Base-by-base conservation (phyloP, 1,140 invertebrate genomes). In the Rhopalosiphum maidis region DNA sequence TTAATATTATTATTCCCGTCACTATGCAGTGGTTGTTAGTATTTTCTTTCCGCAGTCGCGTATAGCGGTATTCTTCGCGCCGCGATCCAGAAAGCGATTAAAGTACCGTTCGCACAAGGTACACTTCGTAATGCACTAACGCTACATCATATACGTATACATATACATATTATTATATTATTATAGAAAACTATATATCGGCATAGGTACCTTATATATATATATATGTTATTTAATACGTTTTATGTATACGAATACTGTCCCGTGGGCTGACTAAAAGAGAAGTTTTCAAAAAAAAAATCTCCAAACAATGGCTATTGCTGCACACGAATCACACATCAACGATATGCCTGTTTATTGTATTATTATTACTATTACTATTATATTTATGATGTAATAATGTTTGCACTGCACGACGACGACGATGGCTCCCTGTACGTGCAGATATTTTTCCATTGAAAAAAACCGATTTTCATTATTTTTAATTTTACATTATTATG, bases 401-500 rank as follows among this genome's bases (percentile, higher is more conserved):
- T 87, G 25, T 87, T 11, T 48, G 30, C 46, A 35, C 46, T 77
- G 37, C 86, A 48, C 30, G 46, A 87, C 85, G 11, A 6, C 85
- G 41, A 87, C 86, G 60, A 18, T 18, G 60, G 15, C 60, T 77
- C n/a, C 60, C 15, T 0, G 86, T 51, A 48, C 86, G 86, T 88
- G 86, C 30, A 88, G 86, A 48, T 30, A 88, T 88, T 88, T 87
- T 88, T n/a, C 46, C 46, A 51, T 88, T 51, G 86, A 88, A 88
- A 77, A 68, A 77, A 51, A 51, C 11, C 86, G 86, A 88, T 54
- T 88, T 88, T 22, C 37, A n/a, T 77, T 77, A n/a, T 54, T 23
- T 51, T 54, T 54, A 23, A 23, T 77, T 77, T 77, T 77, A 77
- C n/a, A 77, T 77, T 5, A 6, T 21, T n/a, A 77, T 77, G 18